Conservation (phyloP, 2,797 vertebrate species). For the Gambelia wislizenii region DNA sequence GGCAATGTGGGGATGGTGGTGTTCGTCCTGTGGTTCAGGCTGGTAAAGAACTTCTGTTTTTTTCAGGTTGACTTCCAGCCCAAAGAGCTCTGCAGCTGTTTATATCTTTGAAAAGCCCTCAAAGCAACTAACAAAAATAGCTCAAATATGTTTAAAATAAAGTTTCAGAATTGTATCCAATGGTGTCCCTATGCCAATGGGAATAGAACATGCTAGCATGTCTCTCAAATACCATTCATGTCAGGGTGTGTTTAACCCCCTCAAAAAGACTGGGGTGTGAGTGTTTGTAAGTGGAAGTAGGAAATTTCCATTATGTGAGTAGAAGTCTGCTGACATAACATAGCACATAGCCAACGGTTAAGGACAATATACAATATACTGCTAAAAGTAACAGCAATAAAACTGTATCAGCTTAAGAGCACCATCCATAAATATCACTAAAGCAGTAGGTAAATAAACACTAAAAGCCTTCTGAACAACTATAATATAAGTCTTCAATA, state of each 20-base stretch:
- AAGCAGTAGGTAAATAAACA: neutral
- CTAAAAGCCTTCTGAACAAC: neutral
- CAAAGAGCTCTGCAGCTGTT: no score
- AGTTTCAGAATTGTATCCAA: neutral
- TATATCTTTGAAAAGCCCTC: neutral
- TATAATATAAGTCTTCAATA: neutral
- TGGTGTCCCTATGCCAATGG: neutral
- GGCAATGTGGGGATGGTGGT: no score
- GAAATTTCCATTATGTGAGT: neutral
- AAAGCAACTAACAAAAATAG: neutral
- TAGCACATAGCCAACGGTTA: neutral
- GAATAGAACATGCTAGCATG: no score
- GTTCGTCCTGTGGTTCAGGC: no score
- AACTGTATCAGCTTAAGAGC: neutral
- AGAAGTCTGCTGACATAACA: no score
- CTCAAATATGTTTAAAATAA: neutral
- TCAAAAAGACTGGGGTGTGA: no score
- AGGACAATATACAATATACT: neutral
- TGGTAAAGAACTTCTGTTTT: no score
- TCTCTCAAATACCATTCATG: no score
- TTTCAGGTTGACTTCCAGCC: no score
- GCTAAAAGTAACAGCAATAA: neutral
- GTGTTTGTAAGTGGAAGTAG: neutral
- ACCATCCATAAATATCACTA: neutral
- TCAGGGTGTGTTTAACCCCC: no score